Percentiles rank a stretch among this genome's conserved stretches.
Evolutionary conservation across 2,113 vertebrate species (phyloP).

Genomic region (Clarias magur): DNA sequence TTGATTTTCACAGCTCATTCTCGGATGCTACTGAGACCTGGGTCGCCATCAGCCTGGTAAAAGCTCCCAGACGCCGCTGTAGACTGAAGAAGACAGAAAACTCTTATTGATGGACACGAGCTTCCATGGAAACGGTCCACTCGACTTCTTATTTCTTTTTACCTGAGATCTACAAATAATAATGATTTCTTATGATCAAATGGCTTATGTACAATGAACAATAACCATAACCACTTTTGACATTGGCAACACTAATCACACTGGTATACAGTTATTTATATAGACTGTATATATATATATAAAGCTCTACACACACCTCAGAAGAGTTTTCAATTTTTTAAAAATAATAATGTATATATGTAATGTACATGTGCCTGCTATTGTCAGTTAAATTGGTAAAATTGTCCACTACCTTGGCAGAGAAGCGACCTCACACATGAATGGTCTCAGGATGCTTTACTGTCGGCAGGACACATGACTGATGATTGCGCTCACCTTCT

Average conservation of each 20-base stretch:
- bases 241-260: no score
- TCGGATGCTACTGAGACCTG: neutral
- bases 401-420: no score
- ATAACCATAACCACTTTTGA: no score
- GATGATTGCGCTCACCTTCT: no score
- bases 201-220: no score
- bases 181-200: no score
- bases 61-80: neutral
- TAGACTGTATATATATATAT: neutral
- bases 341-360: neutral
- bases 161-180: no score
- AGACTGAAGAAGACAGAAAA: neutral
- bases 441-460: no score
- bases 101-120: neutral
- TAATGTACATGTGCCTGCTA: neutral
- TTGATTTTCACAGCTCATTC: neutral
- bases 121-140: neutral
- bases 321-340: neutral
- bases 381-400: neutral
- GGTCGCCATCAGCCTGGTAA: neutral
- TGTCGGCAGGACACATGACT: no score
- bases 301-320: neutral
- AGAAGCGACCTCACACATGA: no score
- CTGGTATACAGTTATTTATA: no score
- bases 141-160: no score